A percentile compares a stretch with the other conserved stretches of the same genome.
Evolutionary conservation across 2,888 invertebrate genomes (phyloP).

Genomic region (Ectemnius continuus): DNA sequence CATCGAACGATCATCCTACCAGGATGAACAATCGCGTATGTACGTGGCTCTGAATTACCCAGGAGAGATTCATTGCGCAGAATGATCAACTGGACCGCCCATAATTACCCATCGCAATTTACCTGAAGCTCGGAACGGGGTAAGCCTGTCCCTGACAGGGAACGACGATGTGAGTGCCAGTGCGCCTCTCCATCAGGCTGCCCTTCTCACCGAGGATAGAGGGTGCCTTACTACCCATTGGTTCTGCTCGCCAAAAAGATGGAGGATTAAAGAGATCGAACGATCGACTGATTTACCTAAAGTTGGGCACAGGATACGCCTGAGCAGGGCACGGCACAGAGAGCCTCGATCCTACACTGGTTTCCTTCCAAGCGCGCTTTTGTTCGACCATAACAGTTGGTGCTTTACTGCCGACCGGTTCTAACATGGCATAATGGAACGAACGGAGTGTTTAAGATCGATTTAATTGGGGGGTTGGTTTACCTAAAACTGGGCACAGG

Average conservation of each 20-base stretch:
- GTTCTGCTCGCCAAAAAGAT: constrained; percentile 75
- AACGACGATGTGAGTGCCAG: constrained; percentile 78
- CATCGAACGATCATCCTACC: background rate
- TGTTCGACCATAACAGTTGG: constrained; percentile 82
- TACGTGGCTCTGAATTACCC: too few relatives aligned
- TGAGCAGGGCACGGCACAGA: constrained; percentile 85
- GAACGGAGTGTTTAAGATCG: background rate
- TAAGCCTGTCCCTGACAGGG: constrained; percentile 84
- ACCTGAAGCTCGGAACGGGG: constrained; percentile 87
- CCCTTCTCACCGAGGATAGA: constrained; percentile 79
- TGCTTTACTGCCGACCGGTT: constrained; percentile 80
- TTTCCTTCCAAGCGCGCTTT: constrained; percentile 67
- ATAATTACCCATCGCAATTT: constrained; percentile 68
- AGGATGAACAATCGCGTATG: too few relatives aligned
- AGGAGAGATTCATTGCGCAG: too few relatives aligned
- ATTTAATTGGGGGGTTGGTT: constrained; percentile 34
- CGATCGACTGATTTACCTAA: constrained; percentile 80
- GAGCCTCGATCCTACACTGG: constrained; percentile 70
- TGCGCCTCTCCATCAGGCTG: constrained; percentile 77
- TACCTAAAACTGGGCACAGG: constrained; percentile 88
- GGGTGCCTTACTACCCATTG: constrained; percentile 80
- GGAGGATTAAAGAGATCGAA: constrained; percentile 4
- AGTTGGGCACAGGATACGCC: constrained; percentile 85
- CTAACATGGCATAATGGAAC: constrained; percentile 65
- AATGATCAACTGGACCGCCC: background rate